These are phyloP conservation scores for Melinopterus prodromus DNA, from an alignment of 2,888 invertebrate genomes.

Conservation along the genomic window DNA sequence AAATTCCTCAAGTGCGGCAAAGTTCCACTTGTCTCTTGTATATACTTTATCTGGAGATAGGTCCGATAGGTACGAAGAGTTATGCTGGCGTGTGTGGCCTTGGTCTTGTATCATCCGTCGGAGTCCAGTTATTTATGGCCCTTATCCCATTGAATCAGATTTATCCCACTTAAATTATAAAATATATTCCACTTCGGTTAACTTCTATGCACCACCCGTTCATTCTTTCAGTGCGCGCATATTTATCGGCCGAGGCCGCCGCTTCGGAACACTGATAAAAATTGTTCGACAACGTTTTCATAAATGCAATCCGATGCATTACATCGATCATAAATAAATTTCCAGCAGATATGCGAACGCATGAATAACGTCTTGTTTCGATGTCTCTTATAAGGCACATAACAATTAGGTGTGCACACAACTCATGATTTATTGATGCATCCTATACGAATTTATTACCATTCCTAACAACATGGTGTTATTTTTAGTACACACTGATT, in stretches of 20 bases:
- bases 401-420: slow-evolving; percentile 32
- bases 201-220: slow-evolving; percentile 26
- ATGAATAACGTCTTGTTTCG: slow-evolving; percentile 34
- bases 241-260: slow-evolving; percentile 32
- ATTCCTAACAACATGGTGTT: not conserved
- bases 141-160: slow-evolving; percentile 54
- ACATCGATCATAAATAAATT: slow-evolving; percentile 28
- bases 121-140: slow-evolving; percentile 51
- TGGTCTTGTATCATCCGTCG: slow-evolving; percentile 52
- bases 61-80: slow-evolving; percentile 53
- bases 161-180: slow-evolving; percentile 52
- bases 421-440: slow-evolving; percentile 22
- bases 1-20: slow-evolving; percentile 51
- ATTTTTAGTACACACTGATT: not conserved
- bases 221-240: slow-evolving; percentile 12
- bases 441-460: not conserved
- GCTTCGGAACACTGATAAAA: slow-evolving; percentile 26
- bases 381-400: slow-evolving; percentile 23
- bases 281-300: slow-evolving; percentile 30
- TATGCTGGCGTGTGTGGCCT: slow-evolving; percentile 55
- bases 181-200: slow-evolving; percentile 38
- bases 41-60: slow-evolving; percentile 55
- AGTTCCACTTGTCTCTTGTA: slow-evolving; percentile 52
- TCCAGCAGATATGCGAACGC: slow-evolving; percentile 27
- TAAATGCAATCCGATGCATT: slow-evolving; percentile 34